Percentiles rank a stretch among this genome's conserved stretches.
phyloP scores from a whole-genome alignment of 2,888 invertebrate species.

The Drosophila neonasuta region DNA sequence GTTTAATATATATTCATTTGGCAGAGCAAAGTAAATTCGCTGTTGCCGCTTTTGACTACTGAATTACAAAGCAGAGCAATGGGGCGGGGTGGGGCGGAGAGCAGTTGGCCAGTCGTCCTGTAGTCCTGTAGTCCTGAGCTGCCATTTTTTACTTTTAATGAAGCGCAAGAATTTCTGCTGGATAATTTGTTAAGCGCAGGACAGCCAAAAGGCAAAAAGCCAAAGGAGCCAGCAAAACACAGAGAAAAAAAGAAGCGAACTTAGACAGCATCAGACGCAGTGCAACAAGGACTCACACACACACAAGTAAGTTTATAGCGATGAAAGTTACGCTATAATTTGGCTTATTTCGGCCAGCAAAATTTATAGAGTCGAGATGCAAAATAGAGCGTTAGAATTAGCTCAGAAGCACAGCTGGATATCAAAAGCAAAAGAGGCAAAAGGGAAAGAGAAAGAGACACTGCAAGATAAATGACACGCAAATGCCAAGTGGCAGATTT shows the following conservation, averaged over 20 bases:
- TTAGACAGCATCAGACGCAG: slow-evolving; percentile 55
- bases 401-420: slow-evolving; percentile 27
- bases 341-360: slow-evolving; percentile 69
- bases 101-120: slow-evolving; percentile 42
- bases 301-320: slow-evolving; percentile 7
- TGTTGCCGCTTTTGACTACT: slow-evolving; percentile 51
- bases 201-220: slow-evolving; percentile 72
- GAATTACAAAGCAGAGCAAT: slow-evolving; percentile 39
- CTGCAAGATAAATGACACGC: slow-evolving; percentile 68
- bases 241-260: slow-evolving; percentile 34
- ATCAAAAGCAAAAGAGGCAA: not conserved
- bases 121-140: slow-evolving; percentile 49
- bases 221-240: slow-evolving; percentile 51
- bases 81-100: slow-evolving; percentile 1
- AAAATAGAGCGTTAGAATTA: slow-evolving; percentile 69
- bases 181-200: slow-evolving; percentile 79
- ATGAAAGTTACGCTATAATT: slow-evolving; percentile 68
- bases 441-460: not conserved
- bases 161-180: slow-evolving; percentile 79
- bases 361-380: slow-evolving; percentile 73
- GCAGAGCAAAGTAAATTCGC: slow-evolving; percentile 30
- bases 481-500: slow-evolving; percentile 71
- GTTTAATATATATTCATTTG: slow-evolving; percentile 76
- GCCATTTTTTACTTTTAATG: slow-evolving; percentile 79
- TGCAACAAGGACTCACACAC: slow-evolving; percentile 49